A percentile compares a stretch with the other conserved stretches of the same genome.
Evolutionary conservation across 1,140 invertebrate species (phyloP).

Genomic region (Calliphora vicina): DNA sequence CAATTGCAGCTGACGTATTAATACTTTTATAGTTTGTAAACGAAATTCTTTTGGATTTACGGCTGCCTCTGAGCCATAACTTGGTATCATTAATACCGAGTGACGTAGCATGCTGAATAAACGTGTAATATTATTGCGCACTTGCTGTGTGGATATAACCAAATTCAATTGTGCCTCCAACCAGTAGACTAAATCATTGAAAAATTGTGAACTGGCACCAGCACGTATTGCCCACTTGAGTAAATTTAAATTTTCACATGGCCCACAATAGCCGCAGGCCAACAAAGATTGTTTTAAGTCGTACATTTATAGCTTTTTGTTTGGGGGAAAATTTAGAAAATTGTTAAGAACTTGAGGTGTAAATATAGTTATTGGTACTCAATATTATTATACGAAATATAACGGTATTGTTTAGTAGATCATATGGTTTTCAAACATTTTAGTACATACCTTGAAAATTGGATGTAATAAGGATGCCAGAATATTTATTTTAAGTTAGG

Average conservation of each 20-base stretch:
- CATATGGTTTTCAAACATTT: background rate
- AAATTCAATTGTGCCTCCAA: background rate
- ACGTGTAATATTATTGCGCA: background rate
- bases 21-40: slow-evolving; percentile 14
- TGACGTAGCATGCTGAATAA: background rate
- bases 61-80: slow-evolving; percentile 1
- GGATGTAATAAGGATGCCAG: background rate
- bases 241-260: slow-evolving; percentile 3
- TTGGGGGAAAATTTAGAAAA: too few species aligned
- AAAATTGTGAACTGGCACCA: slow-evolving; percentile 13
- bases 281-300: background rate
- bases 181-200: background rate
- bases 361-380: background rate
- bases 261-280: background rate
- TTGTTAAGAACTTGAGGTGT: too few species aligned
- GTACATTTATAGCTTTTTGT: background rate
- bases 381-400: background rate
- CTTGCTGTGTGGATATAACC: background rate
- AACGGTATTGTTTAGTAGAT: background rate
- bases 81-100: background rate
- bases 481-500: background rate
- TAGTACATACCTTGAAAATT: too few species aligned
- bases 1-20: background rate
- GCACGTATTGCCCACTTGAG: slow-evolving; percentile 8
- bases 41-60: slow-evolving; percentile 20